These are phyloP conservation scores for Epizoanthus fatuus DNA, from an alignment of 92 coral and sea anemone species.

Conservation along the genomic window DNA sequence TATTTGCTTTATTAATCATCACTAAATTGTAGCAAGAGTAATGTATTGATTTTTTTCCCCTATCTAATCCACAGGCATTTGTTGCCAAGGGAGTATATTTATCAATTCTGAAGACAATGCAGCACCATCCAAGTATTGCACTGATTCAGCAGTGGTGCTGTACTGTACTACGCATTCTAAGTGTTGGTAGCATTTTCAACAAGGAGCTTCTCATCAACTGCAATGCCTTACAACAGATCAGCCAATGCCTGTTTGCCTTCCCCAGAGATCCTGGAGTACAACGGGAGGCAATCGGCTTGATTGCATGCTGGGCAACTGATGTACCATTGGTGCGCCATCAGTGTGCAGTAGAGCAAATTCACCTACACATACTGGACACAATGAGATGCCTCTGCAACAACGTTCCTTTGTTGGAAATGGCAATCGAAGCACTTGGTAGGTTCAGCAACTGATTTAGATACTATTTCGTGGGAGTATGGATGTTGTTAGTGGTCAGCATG, in stretches of 20 bases:
- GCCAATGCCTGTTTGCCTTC: conserved; percentile 44
- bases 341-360: conserved; percentile 84
- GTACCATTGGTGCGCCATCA: conserved; percentile 86
- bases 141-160: conserved; percentile 86
- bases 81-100: conserved; percentile 79
- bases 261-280: conserved; percentile 63
- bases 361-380: conserved; percentile 63
- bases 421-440: conserved; percentile 95
- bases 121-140: conserved; percentile 57
- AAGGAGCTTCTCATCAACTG: conserved; percentile 71
- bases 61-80: conserved; percentile 60
- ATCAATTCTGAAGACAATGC: conserved; percentile 74
- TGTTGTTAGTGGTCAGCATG: too few species aligned
- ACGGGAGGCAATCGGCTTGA: conserved; percentile 85
- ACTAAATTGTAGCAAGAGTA: too few species aligned
- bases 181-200: conserved; percentile 56
- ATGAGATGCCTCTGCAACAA: conserved; percentile 58
- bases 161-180: conserved; percentile 74
- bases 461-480: not conserved
- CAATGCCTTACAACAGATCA: conserved; percentile 75
- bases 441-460: not conserved
- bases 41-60: too few species aligned
- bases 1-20: too few species aligned
- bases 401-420: conserved; percentile 77
- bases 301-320: conserved; percentile 92